Evolutionary conservation across 2,797 vertebrate species (phyloP), one percentile per base, ranked within the genome.

Genomic region (Taenioides sp.): DNA sequence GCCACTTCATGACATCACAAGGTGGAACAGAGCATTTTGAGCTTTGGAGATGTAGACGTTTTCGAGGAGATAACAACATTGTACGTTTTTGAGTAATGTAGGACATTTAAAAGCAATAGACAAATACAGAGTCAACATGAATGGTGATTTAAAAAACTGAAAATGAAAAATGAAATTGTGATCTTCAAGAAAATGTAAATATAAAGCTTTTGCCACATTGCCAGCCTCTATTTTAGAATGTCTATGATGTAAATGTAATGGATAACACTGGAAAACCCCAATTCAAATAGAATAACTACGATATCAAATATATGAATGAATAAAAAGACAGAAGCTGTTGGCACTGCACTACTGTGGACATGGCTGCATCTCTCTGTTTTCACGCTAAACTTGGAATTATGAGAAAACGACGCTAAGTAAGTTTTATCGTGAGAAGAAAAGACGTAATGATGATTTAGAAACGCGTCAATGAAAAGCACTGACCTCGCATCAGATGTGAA

Each of bases 401-500:
- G 9, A 25, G 55, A 31, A 11, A 61, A 31, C n/a, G 16, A 25
- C 12, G 40, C 14, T 0, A 50, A 2, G 43, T 49, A 2, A 22
- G 20, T 14, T 12, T 40, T 22, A 40, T 16, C 18, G 6, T 20
- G 34, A 43, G 20, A 23, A 43, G 5, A 43, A 43, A 47, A 47
- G 43, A 47, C 43, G 11, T n/a, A 23, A 43, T 20, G 40, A 6
- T 57, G 12, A 10, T 2, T 59, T 37, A 0, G 18, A 65, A 61
- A 70, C 2, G 1, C 9, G 34, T 47, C 67, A 43, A 27, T 1
- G 1, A 49, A 7, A 23, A 63, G 67, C 28, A 3, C 75, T 92
- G 86, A 91, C 88, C 86, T 88, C 85, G 57, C 14, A 64, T 0
- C 55, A 43, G 75, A 34, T 40, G 4, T 11, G 22, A 54, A 65